phyloP scores from a whole-genome alignment of 2,888 invertebrate genomes.

The Agrenia bidenticulata region DNA sequence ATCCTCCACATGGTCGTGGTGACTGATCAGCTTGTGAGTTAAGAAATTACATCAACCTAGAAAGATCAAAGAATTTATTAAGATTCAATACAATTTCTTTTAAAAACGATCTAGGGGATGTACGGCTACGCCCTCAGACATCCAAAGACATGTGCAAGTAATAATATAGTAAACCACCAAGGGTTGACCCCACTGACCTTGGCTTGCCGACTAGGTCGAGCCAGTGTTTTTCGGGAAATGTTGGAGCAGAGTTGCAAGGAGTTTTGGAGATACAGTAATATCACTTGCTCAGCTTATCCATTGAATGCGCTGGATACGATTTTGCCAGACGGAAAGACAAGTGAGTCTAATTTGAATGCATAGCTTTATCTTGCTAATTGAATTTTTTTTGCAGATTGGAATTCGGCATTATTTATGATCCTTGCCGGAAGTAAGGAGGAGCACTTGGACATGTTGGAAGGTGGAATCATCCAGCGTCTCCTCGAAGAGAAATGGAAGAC shows the following conservation, averaged over 20 bases:
- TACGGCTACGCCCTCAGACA: constrained; percentile 96
- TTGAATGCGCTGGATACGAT: constrained; percentile 94
- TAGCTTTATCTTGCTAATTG: too few relatives aligned
- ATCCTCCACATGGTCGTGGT: constrained; percentile 99
- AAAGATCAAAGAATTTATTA: not conserved
- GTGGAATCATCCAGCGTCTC: constrained; percentile 94
- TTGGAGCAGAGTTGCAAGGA: constrained; percentile 90
- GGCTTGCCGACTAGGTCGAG: constrained; percentile 93
- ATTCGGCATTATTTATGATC: constrained; percentile 96
- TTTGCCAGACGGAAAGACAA: constrained; percentile 89
- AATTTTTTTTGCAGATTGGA: constrained; percentile 81
- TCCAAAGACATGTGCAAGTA: constrained; percentile 87
- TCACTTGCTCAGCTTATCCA: constrained; percentile 97
- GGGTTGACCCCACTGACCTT: constrained; percentile 94
- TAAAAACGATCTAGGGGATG: constrained; percentile 76
- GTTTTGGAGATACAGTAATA: constrained; percentile 98
- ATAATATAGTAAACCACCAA: constrained; percentile 82
- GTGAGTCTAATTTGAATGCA: constrained; percentile 60
- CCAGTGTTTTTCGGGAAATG: constrained; percentile 97
- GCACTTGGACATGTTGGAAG: constrained; percentile 97
- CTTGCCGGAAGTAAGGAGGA: constrained; percentile 95
- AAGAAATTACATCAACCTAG: too few relatives aligned
- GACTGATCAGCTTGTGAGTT: constrained; percentile 83
- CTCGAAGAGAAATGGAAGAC: constrained; percentile 99
- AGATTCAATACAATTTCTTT: not conserved